Evolutionary conservation across 2,888 invertebrate genomes (phyloP).

Genomic region (Abscondita cerata): DNA sequence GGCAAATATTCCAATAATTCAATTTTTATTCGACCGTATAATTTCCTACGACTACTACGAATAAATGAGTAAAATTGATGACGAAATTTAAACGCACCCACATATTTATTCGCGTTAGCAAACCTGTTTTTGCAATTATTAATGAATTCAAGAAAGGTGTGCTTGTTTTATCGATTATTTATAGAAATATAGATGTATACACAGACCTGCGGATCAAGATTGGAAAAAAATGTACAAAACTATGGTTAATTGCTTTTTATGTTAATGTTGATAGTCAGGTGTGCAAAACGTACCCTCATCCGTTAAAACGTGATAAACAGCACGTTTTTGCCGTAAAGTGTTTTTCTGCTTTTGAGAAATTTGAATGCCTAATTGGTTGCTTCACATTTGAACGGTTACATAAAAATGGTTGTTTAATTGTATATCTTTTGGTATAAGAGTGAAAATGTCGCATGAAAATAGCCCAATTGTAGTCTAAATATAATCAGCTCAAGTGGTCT

Average conservation of each 20-base stretch:
- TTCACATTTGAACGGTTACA: background rate
- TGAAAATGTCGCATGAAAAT: conserved; percentile 14
- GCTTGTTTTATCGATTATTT: conserved; percentile 7
- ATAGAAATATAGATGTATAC: conserved; percentile 11
- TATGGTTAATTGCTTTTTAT: conserved; percentile 16
- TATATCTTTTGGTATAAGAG: conserved; percentile 3
- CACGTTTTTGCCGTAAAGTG: conserved; percentile 21
- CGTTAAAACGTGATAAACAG: conserved; percentile 16
- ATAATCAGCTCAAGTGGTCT: conserved; percentile 34
- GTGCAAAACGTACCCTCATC: conserved; percentile 18
- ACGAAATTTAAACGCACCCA: conserved; percentile 12
- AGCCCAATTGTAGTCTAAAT: conserved; percentile 33
- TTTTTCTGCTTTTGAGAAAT: background rate
- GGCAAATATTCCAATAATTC: conserved; percentile 15
- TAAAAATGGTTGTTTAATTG: too few species aligned
- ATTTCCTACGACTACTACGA: conserved; percentile 19
- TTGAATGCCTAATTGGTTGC: background rate
- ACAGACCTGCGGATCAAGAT: conserved; percentile 11
- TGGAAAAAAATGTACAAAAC: background rate
- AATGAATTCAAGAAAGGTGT: conserved; percentile 18
- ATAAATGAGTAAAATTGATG: conserved; percentile 18
- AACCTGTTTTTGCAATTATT: conserved; percentile 16
- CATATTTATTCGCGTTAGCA: conserved; percentile 12
- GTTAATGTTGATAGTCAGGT: conserved; percentile 15
- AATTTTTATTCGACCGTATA: conserved; percentile 4